These are phyloP conservation scores for Pherbina coryleti DNA, from an alignment of 2,888 invertebrate species.

Conservation along the genomic window DNA sequence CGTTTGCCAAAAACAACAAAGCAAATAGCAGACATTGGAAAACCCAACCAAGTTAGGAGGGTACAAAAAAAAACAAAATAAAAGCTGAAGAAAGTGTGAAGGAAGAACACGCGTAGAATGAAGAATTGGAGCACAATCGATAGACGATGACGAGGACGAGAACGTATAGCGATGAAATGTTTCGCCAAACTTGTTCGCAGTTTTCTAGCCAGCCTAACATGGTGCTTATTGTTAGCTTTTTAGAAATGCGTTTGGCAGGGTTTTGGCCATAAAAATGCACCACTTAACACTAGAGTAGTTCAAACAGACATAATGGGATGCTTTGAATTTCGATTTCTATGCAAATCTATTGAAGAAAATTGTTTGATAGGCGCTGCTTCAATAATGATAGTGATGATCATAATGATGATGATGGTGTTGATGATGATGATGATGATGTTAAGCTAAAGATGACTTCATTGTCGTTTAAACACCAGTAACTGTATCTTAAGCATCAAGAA, in stretches of 20 bases:
- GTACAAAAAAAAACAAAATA: background rate
- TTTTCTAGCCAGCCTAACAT: too few species aligned
- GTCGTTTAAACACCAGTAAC: background rate
- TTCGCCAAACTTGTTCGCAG: too few species aligned
- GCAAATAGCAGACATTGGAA: background rate
- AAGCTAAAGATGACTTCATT: background rate
- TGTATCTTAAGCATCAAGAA: background rate
- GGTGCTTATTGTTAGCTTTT: background rate
- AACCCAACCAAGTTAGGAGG: background rate
- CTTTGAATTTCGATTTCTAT: background rate
- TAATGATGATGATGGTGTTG: constrained; percentile 12
- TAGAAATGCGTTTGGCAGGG: background rate
- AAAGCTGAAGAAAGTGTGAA: constrained; percentile 2
- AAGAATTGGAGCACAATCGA: constrained; percentile 16
- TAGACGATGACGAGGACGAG: constrained; percentile 10
- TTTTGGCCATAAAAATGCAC: too few species aligned
- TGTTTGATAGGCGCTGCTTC: background rate
- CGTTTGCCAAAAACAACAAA: background rate
- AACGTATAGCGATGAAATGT: too few species aligned
- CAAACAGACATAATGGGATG: background rate
- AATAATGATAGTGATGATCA: background rate
- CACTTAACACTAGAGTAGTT: too few species aligned
- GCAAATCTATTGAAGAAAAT: background rate
- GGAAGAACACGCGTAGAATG: background rate
- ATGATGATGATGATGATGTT: constrained; percentile 17